phyloP scores from a whole-genome alignment of 2,113 vertebrate genomes.

The Ochotona curzoniae region DNA sequence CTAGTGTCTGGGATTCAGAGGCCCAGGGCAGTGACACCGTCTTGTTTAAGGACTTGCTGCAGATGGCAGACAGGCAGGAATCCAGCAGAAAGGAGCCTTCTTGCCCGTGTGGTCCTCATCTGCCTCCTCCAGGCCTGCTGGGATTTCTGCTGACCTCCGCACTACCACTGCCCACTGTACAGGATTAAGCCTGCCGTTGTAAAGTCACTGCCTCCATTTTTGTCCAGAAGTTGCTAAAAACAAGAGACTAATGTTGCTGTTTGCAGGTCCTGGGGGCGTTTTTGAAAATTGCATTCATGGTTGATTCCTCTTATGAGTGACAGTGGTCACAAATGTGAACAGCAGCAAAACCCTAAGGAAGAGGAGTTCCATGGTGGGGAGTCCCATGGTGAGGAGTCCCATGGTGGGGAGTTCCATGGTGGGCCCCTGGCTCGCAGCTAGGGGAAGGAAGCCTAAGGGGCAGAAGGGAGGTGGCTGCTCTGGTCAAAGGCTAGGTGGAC shows the following conservation, averaged over 20 bases:
- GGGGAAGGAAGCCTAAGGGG: not conserved
- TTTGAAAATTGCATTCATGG: too few species aligned
- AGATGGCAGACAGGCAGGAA: fast-evolving
- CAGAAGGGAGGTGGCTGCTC: not conserved
- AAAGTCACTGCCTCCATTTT: not conserved
- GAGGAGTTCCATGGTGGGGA: not conserved
- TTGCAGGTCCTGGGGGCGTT: fast-evolving
- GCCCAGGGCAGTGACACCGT: fast-evolving
- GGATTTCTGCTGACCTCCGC: not conserved
- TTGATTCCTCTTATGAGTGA: not conserved
- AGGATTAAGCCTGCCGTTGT: not conserved
- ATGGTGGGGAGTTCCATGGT: not conserved
- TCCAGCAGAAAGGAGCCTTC: not conserved
- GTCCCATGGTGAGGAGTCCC: too few species aligned
- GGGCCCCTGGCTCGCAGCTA: not conserved
- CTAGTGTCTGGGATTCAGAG: not conserved
- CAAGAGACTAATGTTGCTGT: not conserved
- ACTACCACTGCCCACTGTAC: too few species aligned
- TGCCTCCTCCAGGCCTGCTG: not conserved
- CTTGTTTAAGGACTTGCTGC: not conserved
- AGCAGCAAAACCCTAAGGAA: not conserved
- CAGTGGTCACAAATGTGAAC: not conserved
- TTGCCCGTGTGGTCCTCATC: not conserved
- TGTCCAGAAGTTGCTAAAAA: not conserved
- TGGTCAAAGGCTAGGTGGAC: not conserved